Evolutionary conservation across 2,113 vertebrate genomes (phyloP).

Genomic region (Phalacrocorax aristotelis): DNA sequence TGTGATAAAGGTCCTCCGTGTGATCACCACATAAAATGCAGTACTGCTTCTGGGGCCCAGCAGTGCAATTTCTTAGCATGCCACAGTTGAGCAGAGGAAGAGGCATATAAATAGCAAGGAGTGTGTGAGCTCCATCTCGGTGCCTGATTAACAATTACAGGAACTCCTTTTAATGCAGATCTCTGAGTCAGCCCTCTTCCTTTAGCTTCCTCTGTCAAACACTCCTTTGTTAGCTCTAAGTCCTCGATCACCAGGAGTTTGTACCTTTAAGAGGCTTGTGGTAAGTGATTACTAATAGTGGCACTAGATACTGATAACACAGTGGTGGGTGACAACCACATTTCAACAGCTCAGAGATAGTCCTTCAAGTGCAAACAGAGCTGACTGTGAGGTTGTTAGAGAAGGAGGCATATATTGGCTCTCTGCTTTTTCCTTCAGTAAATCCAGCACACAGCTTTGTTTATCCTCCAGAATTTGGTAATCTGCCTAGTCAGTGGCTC

Average conservation of each 20-base stretch:
- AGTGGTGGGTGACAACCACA: constrained; percentile 17
- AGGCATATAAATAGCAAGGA: constrained; percentile 47
- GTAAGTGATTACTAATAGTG: constrained; percentile 51
- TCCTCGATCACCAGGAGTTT: constrained; percentile 24
- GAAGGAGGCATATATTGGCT: not conserved
- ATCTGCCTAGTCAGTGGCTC: constrained; percentile 59
- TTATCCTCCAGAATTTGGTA: constrained; percentile 52
- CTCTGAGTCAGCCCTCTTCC: constrained; percentile 41
- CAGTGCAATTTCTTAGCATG: not conserved
- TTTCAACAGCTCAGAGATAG: constrained; percentile 49
- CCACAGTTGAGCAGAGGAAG: not conserved
- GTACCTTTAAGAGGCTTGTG: constrained; percentile 48
- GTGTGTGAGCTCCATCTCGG: not conserved
- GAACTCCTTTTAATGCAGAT: constrained; percentile 25
- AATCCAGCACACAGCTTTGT: constrained; percentile 54
- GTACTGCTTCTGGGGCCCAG: not conserved
- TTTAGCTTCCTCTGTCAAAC: constrained; percentile 33
- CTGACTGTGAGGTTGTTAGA: not conserved
- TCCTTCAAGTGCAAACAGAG: constrained; percentile 11
- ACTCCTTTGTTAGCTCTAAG: constrained; percentile 18
- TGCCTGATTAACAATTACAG: constrained; percentile 53
- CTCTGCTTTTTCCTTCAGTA: constrained; percentile 29
- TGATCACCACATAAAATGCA: not conserved
- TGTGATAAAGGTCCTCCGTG: not conserved
- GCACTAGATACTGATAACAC: constrained; percentile 42